Percentiles rank a stretch among this genome's conserved stretches.
These are phyloP conservation scores for Nyctalus aviator DNA, from an alignment of 2,797 vertebrate species.

Conservation along the genomic window DNA sequence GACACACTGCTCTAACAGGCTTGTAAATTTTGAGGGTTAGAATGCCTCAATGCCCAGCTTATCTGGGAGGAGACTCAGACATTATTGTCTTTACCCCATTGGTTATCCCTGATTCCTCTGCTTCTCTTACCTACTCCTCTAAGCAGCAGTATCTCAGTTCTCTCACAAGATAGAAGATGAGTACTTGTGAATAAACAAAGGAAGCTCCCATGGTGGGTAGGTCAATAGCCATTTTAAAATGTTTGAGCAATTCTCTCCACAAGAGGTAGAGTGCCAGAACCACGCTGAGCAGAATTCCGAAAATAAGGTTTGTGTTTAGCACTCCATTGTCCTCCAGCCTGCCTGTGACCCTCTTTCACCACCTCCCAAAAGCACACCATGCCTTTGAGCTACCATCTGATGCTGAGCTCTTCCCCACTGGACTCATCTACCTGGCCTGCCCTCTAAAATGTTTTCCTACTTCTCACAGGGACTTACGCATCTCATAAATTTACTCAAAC, in stretches of 20 bases:
- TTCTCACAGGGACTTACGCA: neutral
- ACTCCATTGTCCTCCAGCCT: neutral
- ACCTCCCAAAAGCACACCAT: neutral
- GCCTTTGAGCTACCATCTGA: neutral
- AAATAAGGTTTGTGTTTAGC: neutral
- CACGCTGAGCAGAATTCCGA: neutral
- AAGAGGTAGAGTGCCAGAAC: neutral
- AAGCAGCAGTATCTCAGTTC: neutral
- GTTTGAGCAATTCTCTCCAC: constrained; percentile 8
- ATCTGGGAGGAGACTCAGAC: neutral
- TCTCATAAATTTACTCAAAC: neutral
- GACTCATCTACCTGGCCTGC: neutral
- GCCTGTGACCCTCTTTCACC: neutral
- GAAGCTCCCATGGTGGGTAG: neutral
- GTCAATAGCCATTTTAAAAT: neutral
- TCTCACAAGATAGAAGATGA: neutral
- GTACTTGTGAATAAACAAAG: constrained; percentile 11
- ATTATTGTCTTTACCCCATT: neutral
- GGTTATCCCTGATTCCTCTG: neutral
- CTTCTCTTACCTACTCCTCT: neutral
- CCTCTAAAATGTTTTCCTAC: neutral
- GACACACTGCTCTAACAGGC: neutral
- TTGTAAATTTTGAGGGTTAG: neutral
- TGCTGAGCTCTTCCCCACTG: neutral
- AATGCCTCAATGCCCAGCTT: neutral